Conservation (phyloP, 2,797 vertebrate species). For the Erethizon dorsatum region DNA sequence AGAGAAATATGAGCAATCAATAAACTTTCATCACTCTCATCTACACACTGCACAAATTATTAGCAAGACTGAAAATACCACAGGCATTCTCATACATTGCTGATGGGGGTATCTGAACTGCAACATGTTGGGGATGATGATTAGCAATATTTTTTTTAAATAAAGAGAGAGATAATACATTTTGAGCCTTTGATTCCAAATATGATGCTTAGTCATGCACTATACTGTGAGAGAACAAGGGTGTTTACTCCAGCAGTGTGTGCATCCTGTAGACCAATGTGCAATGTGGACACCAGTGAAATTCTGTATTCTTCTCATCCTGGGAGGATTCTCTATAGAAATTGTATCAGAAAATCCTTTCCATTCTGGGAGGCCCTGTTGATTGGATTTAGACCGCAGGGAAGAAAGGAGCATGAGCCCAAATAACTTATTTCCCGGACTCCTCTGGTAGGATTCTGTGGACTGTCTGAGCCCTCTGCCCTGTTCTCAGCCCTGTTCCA, state of each 20-base stretch:
- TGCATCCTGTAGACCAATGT: not conserved
- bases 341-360: not conserved
- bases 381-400: not conserved
- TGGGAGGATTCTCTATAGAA: not conserved
- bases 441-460: not conserved
- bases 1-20: not conserved
- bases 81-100: not conserved
- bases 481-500: not conserved
- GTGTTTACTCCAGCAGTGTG: not conserved
- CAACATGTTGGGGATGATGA: not conserved
- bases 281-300: not conserved
- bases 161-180: not conserved
- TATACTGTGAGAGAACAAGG: not conserved
- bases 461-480: not conserved
- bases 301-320: not conserved
- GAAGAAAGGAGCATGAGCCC: not conserved
- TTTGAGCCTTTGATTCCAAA: not conserved
- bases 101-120: not conserved
- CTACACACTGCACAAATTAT: not conserved
- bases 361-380: not conserved
- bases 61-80: not conserved
- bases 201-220: not conserved
- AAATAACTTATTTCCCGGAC: not conserved
- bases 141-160: not conserved
- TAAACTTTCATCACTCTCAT: not conserved